Evolutionary conservation across 2,888 invertebrate species (phyloP).

Genomic region (Thera britannica): DNA sequence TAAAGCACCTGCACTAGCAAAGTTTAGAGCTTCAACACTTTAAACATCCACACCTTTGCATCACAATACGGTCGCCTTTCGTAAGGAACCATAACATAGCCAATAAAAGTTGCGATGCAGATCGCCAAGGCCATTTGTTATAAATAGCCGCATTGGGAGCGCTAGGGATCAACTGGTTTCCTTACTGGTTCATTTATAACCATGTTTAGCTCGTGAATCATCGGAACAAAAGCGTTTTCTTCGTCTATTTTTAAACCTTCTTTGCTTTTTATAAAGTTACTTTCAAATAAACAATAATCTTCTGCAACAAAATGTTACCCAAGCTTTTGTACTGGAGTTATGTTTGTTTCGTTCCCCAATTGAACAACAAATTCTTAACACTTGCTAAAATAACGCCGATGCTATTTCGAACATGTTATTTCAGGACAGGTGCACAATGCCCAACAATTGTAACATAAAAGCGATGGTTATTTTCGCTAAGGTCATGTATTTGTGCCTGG

Average conservation of each 20-base stretch:
- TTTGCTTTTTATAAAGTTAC: neutral
- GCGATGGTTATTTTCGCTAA: conserved; percentile 61
- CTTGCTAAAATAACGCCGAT: conserved; percentile 27
- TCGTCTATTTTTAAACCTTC: conserved; percentile 4
- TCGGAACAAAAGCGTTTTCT: conserved; percentile 23
- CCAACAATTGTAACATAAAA: conserved; percentile 61
- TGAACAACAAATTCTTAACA: conserved; percentile 22
- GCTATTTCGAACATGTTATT: conserved; percentile 61
- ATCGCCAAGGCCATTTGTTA: conserved; percentile 32
- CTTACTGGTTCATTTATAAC: conserved; percentile 24
- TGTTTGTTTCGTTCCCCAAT: neutral
- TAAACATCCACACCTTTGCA: neutral
- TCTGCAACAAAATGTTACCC: neutral
- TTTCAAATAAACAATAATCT: neutral
- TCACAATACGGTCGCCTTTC: neutral
- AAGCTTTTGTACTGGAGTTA: neutral
- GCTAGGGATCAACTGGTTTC: conserved; percentile 30
- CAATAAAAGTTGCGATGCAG: conserved; percentile 22
- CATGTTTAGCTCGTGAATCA: conserved; percentile 26
- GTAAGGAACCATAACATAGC: neutral
- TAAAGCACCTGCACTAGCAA: neutral
- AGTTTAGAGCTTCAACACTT: neutral
- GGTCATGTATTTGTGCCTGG: conserved; percentile 68
- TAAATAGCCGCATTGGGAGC: conserved; percentile 30
- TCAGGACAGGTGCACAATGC: conserved; percentile 58